These are phyloP conservation scores for Mesorhabditis sp. DNA, from an alignment of 2,888 invertebrate species.

Conservation along the genomic window DNA sequence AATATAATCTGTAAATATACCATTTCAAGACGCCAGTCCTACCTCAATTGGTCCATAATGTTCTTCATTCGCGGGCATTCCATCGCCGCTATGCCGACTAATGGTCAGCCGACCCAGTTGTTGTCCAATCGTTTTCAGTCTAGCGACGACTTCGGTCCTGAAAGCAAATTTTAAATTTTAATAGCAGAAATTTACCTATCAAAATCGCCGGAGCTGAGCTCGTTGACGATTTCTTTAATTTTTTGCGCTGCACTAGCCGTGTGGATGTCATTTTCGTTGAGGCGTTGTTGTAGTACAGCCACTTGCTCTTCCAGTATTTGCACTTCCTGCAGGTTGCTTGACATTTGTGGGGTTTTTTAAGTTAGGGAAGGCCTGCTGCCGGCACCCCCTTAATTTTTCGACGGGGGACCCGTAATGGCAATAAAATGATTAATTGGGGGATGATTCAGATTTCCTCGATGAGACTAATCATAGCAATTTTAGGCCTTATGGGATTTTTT, in stretches of 20 bases:
- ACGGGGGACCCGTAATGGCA: too few relatives aligned
- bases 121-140: neutral
- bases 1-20: too few relatives aligned
- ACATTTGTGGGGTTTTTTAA: too few relatives aligned
- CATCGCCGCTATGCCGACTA: neutral
- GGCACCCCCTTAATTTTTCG: too few relatives aligned
- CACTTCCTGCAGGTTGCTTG: constrained; percentile 40
- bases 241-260: constrained; percentile 23
- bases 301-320: constrained; percentile 57
- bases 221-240: constrained; percentile 11
- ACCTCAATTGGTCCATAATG: neutral
- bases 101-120: neutral
- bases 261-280: constrained; percentile 55
- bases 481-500: too few relatives aligned
- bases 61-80: neutral
- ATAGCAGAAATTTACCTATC: neutral
- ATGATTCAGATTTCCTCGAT: too few relatives aligned
- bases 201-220: constrained; percentile 3
- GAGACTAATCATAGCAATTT: too few relatives aligned
- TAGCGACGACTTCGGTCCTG: neutral
- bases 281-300: constrained; percentile 54
- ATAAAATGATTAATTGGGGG: too few relatives aligned
- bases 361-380: too few relatives aligned
- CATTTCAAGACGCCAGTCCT: neutral
- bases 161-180: neutral